Evolutionary conservation across 1,140 invertebrate species (phyloP).

Genomic region (Drosophila sp.): DNA sequence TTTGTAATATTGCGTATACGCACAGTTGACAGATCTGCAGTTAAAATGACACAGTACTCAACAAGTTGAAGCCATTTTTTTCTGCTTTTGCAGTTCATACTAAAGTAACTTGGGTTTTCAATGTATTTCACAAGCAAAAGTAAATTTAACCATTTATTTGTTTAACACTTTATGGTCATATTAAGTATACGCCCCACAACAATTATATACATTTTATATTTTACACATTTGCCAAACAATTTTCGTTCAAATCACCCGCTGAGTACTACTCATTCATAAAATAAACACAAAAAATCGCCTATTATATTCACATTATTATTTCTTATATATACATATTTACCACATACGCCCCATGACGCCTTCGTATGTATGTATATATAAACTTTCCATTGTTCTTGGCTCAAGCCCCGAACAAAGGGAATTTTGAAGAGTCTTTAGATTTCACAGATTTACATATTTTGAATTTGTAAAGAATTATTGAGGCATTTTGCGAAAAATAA

Average conservation of each 20-base stretch:
- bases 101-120: background rate
- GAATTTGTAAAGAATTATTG: background rate
- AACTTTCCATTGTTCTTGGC: conserved; percentile 4
- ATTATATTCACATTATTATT: conserved; percentile 14
- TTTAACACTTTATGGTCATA: conserved; percentile 5
- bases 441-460: background rate
- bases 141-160: background rate
- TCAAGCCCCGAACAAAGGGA: background rate
- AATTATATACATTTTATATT: conserved; percentile 1
- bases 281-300: conserved; percentile 4
- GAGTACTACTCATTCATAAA: conserved; percentile 8
- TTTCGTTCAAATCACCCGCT: background rate
- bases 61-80: too few relatives aligned
- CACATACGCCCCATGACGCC: conserved; percentile 2
- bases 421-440: background rate
- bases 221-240: background rate
- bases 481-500: background rate
- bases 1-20: background rate
- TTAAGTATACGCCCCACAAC: conserved; percentile 3
- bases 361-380: background rate
- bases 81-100: too few relatives aligned
- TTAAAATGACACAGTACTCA: background rate
- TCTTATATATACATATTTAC: background rate
- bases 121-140: background rate
- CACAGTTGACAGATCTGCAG: background rate